A percentile compares a stretch with the other conserved stretches of the same genome.
Evolutionary conservation across 2,113 vertebrate species (phyloP).

Genomic region (Triplophysa siluroides): DNA sequence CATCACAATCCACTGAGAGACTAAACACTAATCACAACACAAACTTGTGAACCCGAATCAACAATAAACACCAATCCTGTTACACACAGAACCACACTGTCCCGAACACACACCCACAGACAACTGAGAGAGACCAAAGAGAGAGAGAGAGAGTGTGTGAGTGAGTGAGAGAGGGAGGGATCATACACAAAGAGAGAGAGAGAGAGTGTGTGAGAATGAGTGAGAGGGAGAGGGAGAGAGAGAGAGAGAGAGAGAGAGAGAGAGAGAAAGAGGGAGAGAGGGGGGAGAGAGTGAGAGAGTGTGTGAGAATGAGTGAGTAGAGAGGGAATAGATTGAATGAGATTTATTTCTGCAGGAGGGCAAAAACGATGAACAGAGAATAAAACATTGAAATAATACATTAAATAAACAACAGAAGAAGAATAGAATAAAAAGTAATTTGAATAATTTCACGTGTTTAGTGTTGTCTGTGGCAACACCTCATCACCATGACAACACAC

Average conservation of each 20-base stretch:
- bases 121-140: not conserved
- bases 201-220: not conserved
- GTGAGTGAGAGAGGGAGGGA: not conserved
- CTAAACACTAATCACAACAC: not conserved
- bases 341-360: not conserved
- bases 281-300: not conserved
- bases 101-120: not conserved
- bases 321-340: not conserved
- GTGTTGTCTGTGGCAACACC: not conserved
- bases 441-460: too few species aligned
- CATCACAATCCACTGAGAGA: not conserved
- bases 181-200: not conserved
- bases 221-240: not conserved
- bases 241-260: not conserved
- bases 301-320: not conserved
- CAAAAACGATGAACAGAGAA: not conserved
- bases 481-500: slow-evolving; percentile 10
- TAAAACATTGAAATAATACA: not conserved
- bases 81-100: not conserved
- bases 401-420: not conserved
- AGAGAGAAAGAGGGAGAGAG: not conserved
- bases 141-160: not conserved
- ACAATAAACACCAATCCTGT: not conserved
- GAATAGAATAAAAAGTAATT: too few species aligned
- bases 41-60: not conserved